Evolutionary conservation across 2,888 invertebrate genomes (phyloP).

Genomic region (Thecophora atra): DNA sequence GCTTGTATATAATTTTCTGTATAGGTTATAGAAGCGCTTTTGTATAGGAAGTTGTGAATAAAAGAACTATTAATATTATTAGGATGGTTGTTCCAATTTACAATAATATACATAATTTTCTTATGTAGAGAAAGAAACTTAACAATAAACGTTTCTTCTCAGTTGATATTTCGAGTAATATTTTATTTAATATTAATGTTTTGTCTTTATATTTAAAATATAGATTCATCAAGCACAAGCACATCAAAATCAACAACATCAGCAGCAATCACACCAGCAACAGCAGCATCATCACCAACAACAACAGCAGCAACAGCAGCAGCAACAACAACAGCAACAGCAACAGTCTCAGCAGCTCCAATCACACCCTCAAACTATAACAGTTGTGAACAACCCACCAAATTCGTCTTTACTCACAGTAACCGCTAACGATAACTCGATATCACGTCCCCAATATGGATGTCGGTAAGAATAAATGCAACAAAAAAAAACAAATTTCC

Average conservation of each 20-base stretch:
- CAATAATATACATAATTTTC: too few relatives aligned
- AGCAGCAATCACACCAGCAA: slow-evolving; percentile 46
- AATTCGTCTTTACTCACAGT: slow-evolving; percentile 64
- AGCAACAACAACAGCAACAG: slow-evolving; percentile 66
- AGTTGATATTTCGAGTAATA: background rate
- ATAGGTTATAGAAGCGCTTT: too few relatives aligned
- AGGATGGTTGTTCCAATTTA: too few relatives aligned
- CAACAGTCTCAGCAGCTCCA: slow-evolving; percentile 54
- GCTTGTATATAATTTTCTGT: too few relatives aligned
- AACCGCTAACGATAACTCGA: slow-evolving; percentile 62
- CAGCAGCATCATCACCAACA: slow-evolving; percentile 59
- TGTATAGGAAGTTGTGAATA: too few relatives aligned
- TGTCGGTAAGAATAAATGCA: slow-evolving; percentile 58
- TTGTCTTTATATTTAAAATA: background rate
- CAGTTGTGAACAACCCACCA: slow-evolving; percentile 64
- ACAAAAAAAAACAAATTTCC: too few relatives aligned
- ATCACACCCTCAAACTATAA: slow-evolving; percentile 65
- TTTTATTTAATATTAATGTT: background rate
- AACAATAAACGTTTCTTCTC: too few relatives aligned
- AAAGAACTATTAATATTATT: too few relatives aligned
- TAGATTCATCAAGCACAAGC: slow-evolving; percentile 53
- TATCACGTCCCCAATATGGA: slow-evolving; percentile 64
- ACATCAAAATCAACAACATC: slow-evolving; percentile 47
- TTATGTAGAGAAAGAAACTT: too few relatives aligned
- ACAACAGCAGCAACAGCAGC: slow-evolving; percentile 52